A percentile compares a stretch with the other conserved stretches of the same genome.
phyloP scores from a whole-genome alignment of 1,140 invertebrate species.

The Megathymus violae region DNA sequence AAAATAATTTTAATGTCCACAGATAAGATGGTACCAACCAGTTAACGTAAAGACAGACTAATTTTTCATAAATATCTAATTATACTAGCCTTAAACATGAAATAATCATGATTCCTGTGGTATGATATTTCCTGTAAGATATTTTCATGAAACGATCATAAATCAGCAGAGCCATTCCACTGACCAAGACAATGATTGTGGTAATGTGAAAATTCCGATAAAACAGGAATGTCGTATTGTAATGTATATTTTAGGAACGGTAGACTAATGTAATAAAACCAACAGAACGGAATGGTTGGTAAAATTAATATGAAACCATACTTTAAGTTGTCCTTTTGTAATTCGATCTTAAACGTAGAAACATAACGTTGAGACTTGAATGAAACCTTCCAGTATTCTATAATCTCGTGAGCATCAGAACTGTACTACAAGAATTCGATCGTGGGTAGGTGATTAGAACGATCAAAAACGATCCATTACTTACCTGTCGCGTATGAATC shows the following conservation, averaged over 20 bases:
- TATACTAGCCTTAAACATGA: too few relatives aligned
- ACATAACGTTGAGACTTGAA: neutral
- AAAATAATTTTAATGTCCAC: too few relatives aligned
- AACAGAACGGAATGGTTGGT: too few relatives aligned
- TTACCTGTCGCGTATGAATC: slow-evolving; percentile 95
- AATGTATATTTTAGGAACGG: too few relatives aligned
- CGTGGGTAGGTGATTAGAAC: neutral
- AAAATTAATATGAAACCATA: neutral
- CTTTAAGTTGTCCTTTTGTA: too few relatives aligned
- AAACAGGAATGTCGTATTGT: slow-evolving; percentile 7
- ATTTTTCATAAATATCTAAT: too few relatives aligned
- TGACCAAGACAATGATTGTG: slow-evolving; percentile 8
- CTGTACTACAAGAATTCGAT: neutral
- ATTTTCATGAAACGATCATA: neutral
- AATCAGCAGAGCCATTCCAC: neutral
- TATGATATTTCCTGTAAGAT: neutral
- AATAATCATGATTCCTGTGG: too few relatives aligned
- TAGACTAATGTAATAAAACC: too few relatives aligned
- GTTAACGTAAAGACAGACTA: too few relatives aligned
- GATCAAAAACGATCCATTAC: slow-evolving; percentile 6
- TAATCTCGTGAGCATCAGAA: neutral
- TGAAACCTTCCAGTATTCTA: neutral
- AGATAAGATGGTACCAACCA: too few relatives aligned
- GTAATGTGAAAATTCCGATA: slow-evolving; percentile 1
- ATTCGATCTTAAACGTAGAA: slow-evolving; percentile 1